Conservation (phyloP, 92 coral and sea anemone species). For the Heliopora coerulea region DNA sequence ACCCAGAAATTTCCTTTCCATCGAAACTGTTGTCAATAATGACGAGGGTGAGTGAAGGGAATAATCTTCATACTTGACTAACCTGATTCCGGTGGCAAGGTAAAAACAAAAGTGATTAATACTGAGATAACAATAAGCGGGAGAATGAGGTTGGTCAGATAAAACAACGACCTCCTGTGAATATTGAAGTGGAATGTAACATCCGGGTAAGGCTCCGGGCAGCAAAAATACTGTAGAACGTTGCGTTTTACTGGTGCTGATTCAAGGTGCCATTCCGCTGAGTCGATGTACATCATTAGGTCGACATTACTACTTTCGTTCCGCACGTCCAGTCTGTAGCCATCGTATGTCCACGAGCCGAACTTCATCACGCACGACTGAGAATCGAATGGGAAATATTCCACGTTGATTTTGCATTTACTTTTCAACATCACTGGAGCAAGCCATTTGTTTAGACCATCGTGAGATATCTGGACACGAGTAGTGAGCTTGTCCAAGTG, state of each 20-base stretch:
- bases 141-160: slow-evolving; percentile 91
- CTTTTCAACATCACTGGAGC: slow-evolving; percentile 92
- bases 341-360: slow-evolving; percentile 99
- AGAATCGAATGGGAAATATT: slow-evolving; percentile 89
- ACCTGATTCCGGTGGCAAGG: slow-evolving; percentile 98
- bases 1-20: background rate
- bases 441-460: slow-evolving; percentile 90
- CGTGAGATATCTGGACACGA: slow-evolving; percentile 63
- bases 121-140: slow-evolving; percentile 94
- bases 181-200: slow-evolving; percentile 81
- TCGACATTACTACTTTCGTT: slow-evolving; percentile 84
- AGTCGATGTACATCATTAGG: slow-evolving; percentile 65
- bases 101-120: slow-evolving; percentile 83
- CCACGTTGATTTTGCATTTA: slow-evolving; percentile 89
- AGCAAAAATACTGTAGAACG: slow-evolving; percentile 80
- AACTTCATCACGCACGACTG: slow-evolving; percentile 89
- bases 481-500: slow-evolving; percentile 84
- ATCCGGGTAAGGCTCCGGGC: slow-evolving; percentile 98
- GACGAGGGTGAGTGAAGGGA: background rate
- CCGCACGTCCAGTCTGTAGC: slow-evolving; percentile 67
- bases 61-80: background rate
- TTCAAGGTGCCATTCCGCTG: slow-evolving; percentile 85
- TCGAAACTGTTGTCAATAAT: no score
- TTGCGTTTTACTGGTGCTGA: slow-evolving; percentile 69
- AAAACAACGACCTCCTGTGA: slow-evolving; percentile 83